Base-by-base conservation (phyloP, 2,113 vertebrate genomes). In the Actinemys pallida region DNA sequence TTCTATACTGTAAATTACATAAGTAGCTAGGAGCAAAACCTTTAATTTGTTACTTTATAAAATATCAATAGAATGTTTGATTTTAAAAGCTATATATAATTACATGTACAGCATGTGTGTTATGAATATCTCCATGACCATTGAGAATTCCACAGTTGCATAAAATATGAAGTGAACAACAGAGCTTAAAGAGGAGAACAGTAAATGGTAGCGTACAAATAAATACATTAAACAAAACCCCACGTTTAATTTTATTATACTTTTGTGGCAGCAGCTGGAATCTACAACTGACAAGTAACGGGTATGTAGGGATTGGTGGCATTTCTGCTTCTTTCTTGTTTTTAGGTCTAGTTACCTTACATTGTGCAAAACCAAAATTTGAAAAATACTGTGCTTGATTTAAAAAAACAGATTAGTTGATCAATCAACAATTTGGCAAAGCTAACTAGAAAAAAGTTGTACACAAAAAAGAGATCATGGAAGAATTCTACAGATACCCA, bases 231-330 rank as follows among this genome's bases (percentile, higher is more conserved):
- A 95, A 93, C 90, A 93, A 90, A 93, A 85, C 78, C 89, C 72
- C 82, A 82, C 9, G 86, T 90, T 96, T 96, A 94, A 96, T 95
- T 96, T 97, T 96, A 94, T 96, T 88, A 56, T 81, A 82, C 57
- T 92, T 92, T 82, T 92, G 57, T 84, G 82, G 42, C 92, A 95
- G 93, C 89, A 96, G 76, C 82, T 94, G 94, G 92, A 92, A 92
- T 97, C n/a, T 93, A 81, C 87, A 81, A 57, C 94, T 94, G 89
- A 96, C 92, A 92, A 80, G 86, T 90, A 94, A 94, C 85, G 95
- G 95, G 94, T 93, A 95, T n/a, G 88, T 94, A 91, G 93, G 93
- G 85, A 82, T 8, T 90, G 86, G 62, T 91, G 86, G 86, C 69
- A 93, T 93, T 93, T 90, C 89, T 92, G 42, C 22, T 95, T 89